phyloP scores from a whole-genome alignment of 2,113 vertebrate genomes.

The Empidonax traillii region DNA sequence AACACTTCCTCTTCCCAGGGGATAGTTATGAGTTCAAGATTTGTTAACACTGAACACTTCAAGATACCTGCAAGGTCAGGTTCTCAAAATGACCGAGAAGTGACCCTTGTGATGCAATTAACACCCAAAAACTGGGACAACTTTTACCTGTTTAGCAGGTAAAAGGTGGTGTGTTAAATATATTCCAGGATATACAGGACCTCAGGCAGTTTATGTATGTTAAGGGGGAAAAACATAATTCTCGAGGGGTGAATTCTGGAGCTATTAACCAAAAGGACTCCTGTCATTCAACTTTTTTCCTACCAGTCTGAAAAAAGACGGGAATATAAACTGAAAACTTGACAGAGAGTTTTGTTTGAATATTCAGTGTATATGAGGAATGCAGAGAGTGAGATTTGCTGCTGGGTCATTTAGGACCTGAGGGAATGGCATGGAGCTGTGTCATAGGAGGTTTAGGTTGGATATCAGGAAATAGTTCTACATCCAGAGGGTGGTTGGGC shows the following conservation, averaged over 20 bases:
- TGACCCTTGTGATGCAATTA: background rate
- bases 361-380: background rate
- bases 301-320: background rate
- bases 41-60: no score
- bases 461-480: background rate
- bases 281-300: background rate
- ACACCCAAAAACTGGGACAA: background rate
- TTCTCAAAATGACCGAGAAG: background rate
- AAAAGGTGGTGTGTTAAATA: background rate
- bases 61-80: no score
- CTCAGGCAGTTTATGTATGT: background rate
- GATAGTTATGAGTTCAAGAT: background rate
- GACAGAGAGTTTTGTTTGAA: background rate
- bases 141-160: background rate
- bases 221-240: background rate
- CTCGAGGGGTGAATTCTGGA: background rate
- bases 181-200: background rate
- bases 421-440: background rate
- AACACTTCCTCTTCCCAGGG: background rate
- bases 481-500: background rate
- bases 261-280: background rate
- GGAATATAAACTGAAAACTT: background rate
- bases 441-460: accelerated
- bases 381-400: background rate
- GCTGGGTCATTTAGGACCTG: background rate